Evolutionary conservation across 2,797 vertebrate species (phyloP), one percentile per base, ranked within the genome.

Genomic region (Ctenopoma kingsleyae): DNA sequence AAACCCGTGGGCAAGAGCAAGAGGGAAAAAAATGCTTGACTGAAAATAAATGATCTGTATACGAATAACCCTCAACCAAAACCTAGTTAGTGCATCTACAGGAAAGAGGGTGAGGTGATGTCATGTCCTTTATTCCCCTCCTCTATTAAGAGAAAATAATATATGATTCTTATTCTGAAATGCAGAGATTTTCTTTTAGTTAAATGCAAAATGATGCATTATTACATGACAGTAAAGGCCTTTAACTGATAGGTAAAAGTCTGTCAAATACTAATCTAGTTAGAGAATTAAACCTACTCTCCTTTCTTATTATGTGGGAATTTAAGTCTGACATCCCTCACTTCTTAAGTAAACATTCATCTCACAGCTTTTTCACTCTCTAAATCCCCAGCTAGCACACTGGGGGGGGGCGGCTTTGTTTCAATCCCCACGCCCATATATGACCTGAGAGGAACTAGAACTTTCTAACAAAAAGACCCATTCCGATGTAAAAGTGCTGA

Each of bases 401-500:
- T 36, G 58, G 67, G 60, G 15, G 44, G 30, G 2, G 30, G 30
- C 8, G 30, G 30, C 27, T 30, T 32, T 62, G 48, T 41, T 81
- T 66, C 69, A 79, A 82, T 69, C 66, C 78, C 67, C 51, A 23
- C n/a, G 56, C 66, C 64, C 58, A 22, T 62, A 53, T 17, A 79
- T 35, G 71, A 80, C 78, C 74, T 56, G 61, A 80, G 67, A 62
- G 41, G 78, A 87, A 79, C 71, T 55, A 77, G 52, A 87, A 85
- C 71, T 74, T 86, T 90, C 70, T 66, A 69, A 66, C 62, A 48
- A 65, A 73, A 82, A 78, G 76, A 70, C 59, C 67, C 62, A 1
- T 8, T 76, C 69, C 23, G 13, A 70, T 44, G 15, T 5, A 48
- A 83, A 92, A 89, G 67, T 84, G 90, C 91, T 92, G 91, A 92